phyloP scores from a whole-genome alignment of 2,888 invertebrate genomes.

The Lasioglossum villosulum region DNA sequence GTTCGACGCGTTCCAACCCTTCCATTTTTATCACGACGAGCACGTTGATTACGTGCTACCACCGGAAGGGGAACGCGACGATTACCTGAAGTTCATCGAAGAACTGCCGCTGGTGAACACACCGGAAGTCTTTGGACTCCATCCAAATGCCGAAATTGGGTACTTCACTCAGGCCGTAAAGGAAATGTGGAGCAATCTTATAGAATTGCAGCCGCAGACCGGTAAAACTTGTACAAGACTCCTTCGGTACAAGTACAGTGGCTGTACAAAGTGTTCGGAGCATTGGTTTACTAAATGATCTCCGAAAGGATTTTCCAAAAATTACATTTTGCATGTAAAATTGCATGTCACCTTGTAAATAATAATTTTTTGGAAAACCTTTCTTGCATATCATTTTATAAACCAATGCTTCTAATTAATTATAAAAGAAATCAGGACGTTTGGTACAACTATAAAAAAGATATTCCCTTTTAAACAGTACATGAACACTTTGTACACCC shows the following conservation, averaged over 20 bases:
- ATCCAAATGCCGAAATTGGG: conserved; percentile 98
- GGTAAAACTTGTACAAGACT: conserved; percentile 85
- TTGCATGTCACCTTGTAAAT: too few relatives aligned
- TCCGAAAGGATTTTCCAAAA: too few relatives aligned
- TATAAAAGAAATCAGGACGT: too few relatives aligned
- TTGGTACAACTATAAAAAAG: too few relatives aligned
- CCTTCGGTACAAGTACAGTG: not conserved
- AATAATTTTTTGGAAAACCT: too few relatives aligned
- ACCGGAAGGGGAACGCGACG: conserved; percentile 87
- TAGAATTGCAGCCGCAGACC: conserved; percentile 95
- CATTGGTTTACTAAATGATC: too few relatives aligned
- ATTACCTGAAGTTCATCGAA: conserved; percentile 91
- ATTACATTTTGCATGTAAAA: too few relatives aligned
- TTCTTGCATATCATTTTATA: too few relatives aligned
- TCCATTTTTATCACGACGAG: conserved; percentile 93
- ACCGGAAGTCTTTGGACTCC: conserved; percentile 96
- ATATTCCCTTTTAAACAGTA: too few relatives aligned
- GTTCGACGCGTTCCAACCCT: conserved; percentile 95
- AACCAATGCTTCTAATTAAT: too few relatives aligned
- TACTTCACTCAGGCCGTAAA: conserved; percentile 95
- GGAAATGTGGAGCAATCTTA: conserved; percentile 94
- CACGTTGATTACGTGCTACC: conserved; percentile 93
- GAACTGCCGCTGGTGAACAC: conserved; percentile 92
- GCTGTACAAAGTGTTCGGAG: too few relatives aligned
- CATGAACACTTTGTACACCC: too few relatives aligned